Evolutionary conservation across 2,888 invertebrate genomes (phyloP).

Genomic region (Cantharis rustica): DNA sequence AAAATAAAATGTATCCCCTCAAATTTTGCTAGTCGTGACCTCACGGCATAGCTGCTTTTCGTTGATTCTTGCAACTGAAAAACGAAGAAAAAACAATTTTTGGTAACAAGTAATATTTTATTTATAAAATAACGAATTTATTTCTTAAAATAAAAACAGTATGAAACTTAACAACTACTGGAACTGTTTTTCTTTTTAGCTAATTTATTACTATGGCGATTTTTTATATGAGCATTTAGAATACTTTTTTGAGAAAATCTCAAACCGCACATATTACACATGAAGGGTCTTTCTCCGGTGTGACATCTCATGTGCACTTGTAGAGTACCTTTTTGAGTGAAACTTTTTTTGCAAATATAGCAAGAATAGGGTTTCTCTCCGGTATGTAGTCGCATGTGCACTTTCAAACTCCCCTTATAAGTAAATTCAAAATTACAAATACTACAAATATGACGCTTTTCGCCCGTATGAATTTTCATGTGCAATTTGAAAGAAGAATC

Average conservation of each 20-base stretch:
- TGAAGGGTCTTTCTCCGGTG: not conserved
- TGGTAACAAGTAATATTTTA: not conserved
- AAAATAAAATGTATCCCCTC: no score
- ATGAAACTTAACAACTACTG: not conserved
- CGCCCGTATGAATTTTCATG: not conserved
- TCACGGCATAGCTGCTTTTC: no score
- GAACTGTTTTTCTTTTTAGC: not conserved
- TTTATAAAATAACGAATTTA: not conserved
- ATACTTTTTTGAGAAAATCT: not conserved
- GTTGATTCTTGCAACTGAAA: no score
- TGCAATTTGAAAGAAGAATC: not conserved
- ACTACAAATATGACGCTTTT: not conserved
- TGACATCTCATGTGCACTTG: not conserved
- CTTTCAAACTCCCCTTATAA: not conserved
- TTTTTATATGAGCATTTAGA: not conserved
- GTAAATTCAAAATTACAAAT: not conserved
- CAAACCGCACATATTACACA: not conserved
- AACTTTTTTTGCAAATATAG: not conserved
- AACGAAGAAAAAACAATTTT: not conserved
- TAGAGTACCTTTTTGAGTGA: not conserved
- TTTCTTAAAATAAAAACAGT: not conserved
- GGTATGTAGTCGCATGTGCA: not conserved
- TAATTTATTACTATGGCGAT: not conserved
- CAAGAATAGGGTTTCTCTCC: not conserved
- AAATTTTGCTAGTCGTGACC: no score